phyloP scores from a whole-genome alignment of 2,113 vertebrate species.

The Sarotherodon lohbergeri region DNA sequence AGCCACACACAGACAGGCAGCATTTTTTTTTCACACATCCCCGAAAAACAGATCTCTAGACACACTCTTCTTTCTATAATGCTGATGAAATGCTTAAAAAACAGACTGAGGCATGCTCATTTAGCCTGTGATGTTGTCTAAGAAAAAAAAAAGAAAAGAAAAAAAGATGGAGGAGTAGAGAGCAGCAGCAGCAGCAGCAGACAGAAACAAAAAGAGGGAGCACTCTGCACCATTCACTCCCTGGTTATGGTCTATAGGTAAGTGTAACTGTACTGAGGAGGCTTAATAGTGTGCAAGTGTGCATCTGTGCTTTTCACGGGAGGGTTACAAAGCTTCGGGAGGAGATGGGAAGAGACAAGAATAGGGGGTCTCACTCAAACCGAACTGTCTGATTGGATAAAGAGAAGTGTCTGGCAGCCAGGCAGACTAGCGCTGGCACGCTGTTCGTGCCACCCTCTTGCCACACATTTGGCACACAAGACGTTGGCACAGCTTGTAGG shows the following conservation, averaged over 20 bases:
- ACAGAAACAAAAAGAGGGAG: slow-evolving; percentile 46
- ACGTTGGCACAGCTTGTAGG: slow-evolving; percentile 51
- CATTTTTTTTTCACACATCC: slow-evolving; percentile 37
- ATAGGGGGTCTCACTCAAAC: slow-evolving; percentile 58
- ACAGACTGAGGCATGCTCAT: slow-evolving; percentile 44
- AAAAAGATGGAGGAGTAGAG: slow-evolving; percentile 11
- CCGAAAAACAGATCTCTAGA: slow-evolving; percentile 42
- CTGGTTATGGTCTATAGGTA: slow-evolving; percentile 71
- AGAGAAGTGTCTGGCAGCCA: slow-evolving; percentile 63
- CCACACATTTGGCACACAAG: slow-evolving; percentile 65
- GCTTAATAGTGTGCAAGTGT: slow-evolving; percentile 15
- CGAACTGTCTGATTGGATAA: slow-evolving; percentile 71
- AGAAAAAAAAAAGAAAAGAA: slow-evolving; percentile 1
- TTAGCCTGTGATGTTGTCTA: slow-evolving; percentile 50
- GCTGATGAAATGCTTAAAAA: slow-evolving; percentile 61
- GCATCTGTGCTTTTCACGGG: slow-evolving; percentile 46
- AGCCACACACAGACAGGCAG: slow-evolving; percentile 60
- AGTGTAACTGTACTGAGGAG: slow-evolving; percentile 41
- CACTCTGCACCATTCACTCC: slow-evolving; percentile 27
- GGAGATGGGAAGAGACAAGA: slow-evolving; percentile 56
- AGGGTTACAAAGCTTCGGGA: slow-evolving; percentile 42
- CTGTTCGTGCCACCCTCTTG: slow-evolving; percentile 50
- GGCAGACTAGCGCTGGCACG: slow-evolving; percentile 61
- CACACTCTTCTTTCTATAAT: slow-evolving; percentile 46
- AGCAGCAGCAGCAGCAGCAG: slow-evolving; percentile 12